phyloP scores from a whole-genome alignment of 1,140 invertebrate genomes.

The Danaus plexippus region DNA sequence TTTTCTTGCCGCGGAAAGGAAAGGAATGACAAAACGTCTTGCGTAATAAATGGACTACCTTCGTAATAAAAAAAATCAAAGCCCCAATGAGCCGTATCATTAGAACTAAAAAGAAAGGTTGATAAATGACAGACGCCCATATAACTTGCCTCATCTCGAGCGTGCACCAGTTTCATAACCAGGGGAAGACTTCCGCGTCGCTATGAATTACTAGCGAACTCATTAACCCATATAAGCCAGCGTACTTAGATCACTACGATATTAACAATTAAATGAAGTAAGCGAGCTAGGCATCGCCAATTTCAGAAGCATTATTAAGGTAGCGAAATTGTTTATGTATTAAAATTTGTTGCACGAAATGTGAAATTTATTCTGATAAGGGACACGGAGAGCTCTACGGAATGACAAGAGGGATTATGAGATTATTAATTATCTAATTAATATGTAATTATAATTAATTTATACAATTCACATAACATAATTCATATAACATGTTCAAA shows the following conservation, averaged over 20 bases:
- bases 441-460: too few relatives aligned
- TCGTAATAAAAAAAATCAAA: not conserved
- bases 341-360: too few relatives aligned
- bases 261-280: conserved; percentile 56
- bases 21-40: too few relatives aligned
- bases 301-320: conserved; percentile 6
- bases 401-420: too few relatives aligned
- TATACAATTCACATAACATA: too few relatives aligned
- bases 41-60: not conserved
- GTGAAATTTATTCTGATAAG: too few relatives aligned
- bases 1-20: too few relatives aligned
- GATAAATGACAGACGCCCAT: conserved; percentile 22
- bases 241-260: conserved; percentile 48
- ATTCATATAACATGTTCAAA: too few relatives aligned
- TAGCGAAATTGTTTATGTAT: too few relatives aligned
- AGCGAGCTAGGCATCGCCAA: conserved; percentile 15
- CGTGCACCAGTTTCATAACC: conserved; percentile 37
- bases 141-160: conserved; percentile 25
- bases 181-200: conserved; percentile 40
- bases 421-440: too few relatives aligned
- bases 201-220: conserved; percentile 59
- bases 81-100: conserved; percentile 6
- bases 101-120: conserved; percentile 20
- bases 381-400: too few relatives aligned
- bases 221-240: conserved; percentile 60